phyloP scores from a whole-genome alignment of 2,797 vertebrate genomes.

The Hyperoplus lanceolatus region DNA sequence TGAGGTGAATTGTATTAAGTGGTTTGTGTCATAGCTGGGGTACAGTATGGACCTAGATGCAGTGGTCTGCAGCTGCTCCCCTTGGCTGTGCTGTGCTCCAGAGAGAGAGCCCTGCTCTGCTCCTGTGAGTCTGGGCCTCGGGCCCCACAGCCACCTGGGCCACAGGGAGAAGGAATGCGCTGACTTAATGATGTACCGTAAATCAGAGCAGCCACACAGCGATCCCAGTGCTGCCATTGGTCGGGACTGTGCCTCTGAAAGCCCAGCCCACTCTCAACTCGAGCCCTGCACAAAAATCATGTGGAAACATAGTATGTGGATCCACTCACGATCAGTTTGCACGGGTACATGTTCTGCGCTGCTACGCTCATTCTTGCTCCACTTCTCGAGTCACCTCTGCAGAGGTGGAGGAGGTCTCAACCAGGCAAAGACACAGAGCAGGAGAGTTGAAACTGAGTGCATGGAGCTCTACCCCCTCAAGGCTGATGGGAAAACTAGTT shows the following conservation, averaged over 20 bases:
- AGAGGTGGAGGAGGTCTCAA: constrained; percentile 74
- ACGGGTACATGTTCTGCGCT: constrained; percentile 42
- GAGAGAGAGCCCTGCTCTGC: constrained; percentile 63
- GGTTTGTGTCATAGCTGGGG: constrained; percentile 70
- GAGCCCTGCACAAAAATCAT: constrained; percentile 66
- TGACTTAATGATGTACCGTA: constrained; percentile 86
- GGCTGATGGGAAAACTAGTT: constrained; percentile 81
- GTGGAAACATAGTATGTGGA: constrained; percentile 65
- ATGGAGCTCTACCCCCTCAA: constrained; percentile 76
- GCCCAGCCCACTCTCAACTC: constrained; percentile 76
- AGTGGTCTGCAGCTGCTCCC: constrained; percentile 75
- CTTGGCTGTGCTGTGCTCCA: constrained; percentile 66
- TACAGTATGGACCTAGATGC: constrained; percentile 48
- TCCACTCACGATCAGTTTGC: constrained; percentile 57
- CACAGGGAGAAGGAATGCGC: constrained; percentile 83
- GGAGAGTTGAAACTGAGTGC: constrained; percentile 78
- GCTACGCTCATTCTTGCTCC: constrained; percentile 53
- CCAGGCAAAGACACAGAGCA: constrained; percentile 68
- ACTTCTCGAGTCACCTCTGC: constrained; percentile 73
- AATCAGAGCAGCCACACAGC: constrained; percentile 83
- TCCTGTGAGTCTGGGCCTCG: constrained; percentile 75
- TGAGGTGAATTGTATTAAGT: constrained; percentile 74
- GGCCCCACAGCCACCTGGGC: constrained; percentile 84
- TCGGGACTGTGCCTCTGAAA: constrained; percentile 54
- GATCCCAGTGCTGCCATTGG: constrained; percentile 78